phyloP scores from a whole-genome alignment of 2,113 vertebrate species.

The Rhinolophus ferrumequinum region DNA sequence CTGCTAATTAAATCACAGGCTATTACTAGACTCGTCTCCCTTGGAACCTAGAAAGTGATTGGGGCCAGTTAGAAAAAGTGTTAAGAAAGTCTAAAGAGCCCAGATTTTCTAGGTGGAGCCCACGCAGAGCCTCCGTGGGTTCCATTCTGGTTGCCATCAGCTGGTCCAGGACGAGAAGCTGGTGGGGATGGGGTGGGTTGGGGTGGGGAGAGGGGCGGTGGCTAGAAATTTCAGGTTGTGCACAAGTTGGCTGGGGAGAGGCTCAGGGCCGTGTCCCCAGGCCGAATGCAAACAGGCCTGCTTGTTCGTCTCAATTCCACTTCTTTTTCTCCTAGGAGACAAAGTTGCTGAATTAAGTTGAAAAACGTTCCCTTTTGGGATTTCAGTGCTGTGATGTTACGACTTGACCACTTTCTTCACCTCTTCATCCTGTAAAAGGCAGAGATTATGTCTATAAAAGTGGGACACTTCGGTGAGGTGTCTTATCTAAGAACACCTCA shows the following conservation, averaged over 20 bases:
- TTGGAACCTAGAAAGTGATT: background rate
- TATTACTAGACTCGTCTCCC: background rate
- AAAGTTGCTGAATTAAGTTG: conserved; percentile 30
- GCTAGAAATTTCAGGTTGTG: background rate
- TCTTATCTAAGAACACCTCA: background rate
- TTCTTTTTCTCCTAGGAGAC: conserved; percentile 23
- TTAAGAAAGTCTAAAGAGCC: background rate
- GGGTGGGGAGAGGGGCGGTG: background rate
- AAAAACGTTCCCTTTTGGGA: background rate
- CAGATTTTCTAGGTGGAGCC: background rate
- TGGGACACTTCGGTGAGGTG: background rate
- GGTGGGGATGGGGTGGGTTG: rapidly evolving
- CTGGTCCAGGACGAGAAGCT: background rate
- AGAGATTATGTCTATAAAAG: background rate
- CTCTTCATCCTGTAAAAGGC: background rate
- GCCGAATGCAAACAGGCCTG: background rate
- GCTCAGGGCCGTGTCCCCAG: background rate
- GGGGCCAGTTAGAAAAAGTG: background rate
- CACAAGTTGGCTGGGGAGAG: rapidly evolving
- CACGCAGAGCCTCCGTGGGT: rapidly evolving
- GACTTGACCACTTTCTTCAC: background rate
- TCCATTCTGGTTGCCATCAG: background rate
- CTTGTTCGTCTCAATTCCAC: background rate
- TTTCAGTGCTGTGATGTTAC: background rate
- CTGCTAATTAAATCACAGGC: conserved; percentile 60